Base-by-base conservation (phyloP, 2,888 invertebrate genomes). In the Hyalella azteca region DNA sequence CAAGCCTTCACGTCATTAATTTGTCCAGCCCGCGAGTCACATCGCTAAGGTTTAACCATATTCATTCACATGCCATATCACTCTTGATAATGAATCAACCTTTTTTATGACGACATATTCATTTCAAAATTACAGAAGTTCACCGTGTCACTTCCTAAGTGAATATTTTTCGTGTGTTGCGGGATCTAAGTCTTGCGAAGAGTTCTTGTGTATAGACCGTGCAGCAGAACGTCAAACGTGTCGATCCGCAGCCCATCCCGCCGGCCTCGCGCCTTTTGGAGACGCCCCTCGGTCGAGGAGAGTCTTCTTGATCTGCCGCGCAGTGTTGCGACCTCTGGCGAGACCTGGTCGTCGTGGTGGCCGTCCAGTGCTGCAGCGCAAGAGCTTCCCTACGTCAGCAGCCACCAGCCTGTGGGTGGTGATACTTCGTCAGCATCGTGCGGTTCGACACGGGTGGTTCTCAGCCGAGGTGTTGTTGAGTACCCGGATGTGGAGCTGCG, bases 401-500 rank as follows among this genome's bases (percentile, higher is more conserved):
- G 66, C 19, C 36, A 36, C n/a, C 36, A 66, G 36, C 66, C 36
- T 2, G 32, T 36, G 2, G 36, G 36, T 1, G 7, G 32, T 32
- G 19, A 32, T 5, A 32, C 66, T 66, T 66, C 66, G 32, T 66
- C 66, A 19, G 66, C 66, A 7, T 15, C n/a, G 32, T 66, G 66
- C 39, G 19, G 36, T 32, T 66, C 66, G 36, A 66, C 75, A 22
- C 1, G 75, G 45, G 75, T 75, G 15, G 75, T 75, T n/a, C 45
- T 75, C 26, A 75, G 75, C 36, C 40, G 75, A 2, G 75, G 75
- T 29, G 26, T 45, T n/a, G 45, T 75, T 13, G 75, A 75, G 75
- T 75, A 45, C 26, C 75, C 75, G n/a, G 75, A 75, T n/a, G 75
- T 75, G 40, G 75, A 75, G 45, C 75, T 75, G 40, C n/a, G 75